phyloP scores from a whole-genome alignment of 2,113 vertebrate genomes.

The Felis chaus region DNA sequence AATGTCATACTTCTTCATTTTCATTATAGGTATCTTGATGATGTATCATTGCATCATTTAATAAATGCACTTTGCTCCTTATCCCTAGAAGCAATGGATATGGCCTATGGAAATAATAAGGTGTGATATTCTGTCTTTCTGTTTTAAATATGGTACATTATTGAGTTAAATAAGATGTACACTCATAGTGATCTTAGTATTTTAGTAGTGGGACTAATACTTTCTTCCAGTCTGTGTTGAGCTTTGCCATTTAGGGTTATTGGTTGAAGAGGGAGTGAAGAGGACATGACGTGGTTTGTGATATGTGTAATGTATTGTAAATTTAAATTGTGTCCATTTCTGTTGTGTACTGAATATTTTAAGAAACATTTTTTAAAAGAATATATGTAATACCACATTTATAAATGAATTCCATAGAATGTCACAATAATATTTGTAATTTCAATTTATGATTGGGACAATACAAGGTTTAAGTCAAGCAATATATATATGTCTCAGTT shows the following conservation, averaged over 20 bases:
- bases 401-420: background rate
- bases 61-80: constrained; percentile 99
- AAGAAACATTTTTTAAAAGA: constrained; percentile 7
- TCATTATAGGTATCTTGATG: constrained; percentile 95
- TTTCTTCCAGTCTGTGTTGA: background rate
- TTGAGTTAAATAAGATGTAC: background rate
- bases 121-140: constrained; percentile 79
- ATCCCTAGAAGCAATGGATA: constrained; percentile 99
- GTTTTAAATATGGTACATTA: constrained; percentile 53
- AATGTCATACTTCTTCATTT: constrained; percentile 68
- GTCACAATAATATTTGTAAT: background rate
- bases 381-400: background rate
- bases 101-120: constrained; percentile 99
- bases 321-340: background rate
- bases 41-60: constrained; percentile 98
- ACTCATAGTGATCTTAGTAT: background rate
- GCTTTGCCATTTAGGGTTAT: background rate
- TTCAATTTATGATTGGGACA: background rate
- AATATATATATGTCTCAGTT: constrained; percentile 36
- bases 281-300: background rate
- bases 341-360: background rate
- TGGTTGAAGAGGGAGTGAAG: background rate
- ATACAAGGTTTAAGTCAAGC: constrained; percentile 16
- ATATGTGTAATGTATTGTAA: background rate
- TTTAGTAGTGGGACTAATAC: background rate